phyloP scores from a whole-genome alignment of 92 coral and sea anemone genomes.

The Siderastrea siderea region DNA sequence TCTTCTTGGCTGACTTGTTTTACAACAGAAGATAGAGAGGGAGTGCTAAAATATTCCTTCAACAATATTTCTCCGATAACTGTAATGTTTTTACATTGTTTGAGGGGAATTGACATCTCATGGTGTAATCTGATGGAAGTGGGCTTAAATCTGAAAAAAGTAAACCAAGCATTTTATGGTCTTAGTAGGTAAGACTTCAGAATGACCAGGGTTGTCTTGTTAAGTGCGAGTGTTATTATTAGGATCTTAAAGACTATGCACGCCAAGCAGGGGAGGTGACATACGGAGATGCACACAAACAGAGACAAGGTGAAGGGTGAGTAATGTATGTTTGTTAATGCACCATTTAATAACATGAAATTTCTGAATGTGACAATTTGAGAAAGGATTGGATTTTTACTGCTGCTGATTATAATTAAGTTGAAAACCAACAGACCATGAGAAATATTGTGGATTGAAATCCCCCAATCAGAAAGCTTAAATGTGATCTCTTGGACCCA shows the following conservation, averaged over 20 bases:
- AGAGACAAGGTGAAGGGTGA: conserved; percentile 95
- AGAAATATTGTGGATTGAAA: too few species aligned
- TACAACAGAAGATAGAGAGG: not conserved
- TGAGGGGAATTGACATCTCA: not conserved
- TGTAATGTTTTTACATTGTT: too few species aligned
- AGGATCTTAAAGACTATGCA: conserved; percentile 97
- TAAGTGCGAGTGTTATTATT: conserved; percentile 16
- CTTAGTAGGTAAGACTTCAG: not conserved
- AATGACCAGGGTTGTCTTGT: not conserved
- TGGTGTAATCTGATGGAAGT: too few species aligned
- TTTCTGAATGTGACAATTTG: too few species aligned
- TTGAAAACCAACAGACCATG: too few species aligned
- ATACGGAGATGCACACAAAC: conserved; percentile 99
- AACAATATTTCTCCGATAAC: too few species aligned
- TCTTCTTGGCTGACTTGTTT: not conserved
- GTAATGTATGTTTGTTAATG: not conserved
- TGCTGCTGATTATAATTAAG: too few species aligned
- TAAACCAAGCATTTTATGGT: not conserved
- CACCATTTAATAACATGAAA: too few species aligned
- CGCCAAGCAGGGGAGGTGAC: conserved; percentile 98
- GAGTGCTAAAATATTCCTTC: not conserved
- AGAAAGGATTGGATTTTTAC: too few species aligned
- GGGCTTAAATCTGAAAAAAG: not conserved
- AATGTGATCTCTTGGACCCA: too few species aligned
- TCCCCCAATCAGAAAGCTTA: too few species aligned